Percentiles rank a stretch among this genome's conserved stretches.
Evolutionary conservation across 2,113 vertebrate genomes (phyloP).

Genomic region (Festucalex cinctus): DNA sequence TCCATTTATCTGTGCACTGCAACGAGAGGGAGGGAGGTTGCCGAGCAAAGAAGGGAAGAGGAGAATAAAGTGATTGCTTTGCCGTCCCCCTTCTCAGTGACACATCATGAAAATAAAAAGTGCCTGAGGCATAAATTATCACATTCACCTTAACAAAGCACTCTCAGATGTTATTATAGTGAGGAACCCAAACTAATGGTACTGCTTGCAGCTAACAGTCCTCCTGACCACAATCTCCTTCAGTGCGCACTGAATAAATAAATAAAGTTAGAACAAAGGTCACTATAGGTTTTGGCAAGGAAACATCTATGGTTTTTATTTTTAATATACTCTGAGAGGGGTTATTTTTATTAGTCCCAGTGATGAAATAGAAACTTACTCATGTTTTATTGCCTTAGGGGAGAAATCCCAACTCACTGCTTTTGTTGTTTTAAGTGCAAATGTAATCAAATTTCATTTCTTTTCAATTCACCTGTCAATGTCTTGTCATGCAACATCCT

Average conservation of each 20-base stretch:
- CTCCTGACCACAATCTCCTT: constrained; percentile 66
- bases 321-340: constrained; percentile 33
- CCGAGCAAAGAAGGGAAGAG: constrained; percentile 24
- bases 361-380: constrained; percentile 46
- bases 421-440: constrained; percentile 16
- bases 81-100: constrained; percentile 68
- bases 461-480: neutral
- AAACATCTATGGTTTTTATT: constrained; percentile 36
- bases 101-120: constrained; percentile 77
- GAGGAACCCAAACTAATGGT: constrained; percentile 67
- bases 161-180: constrained; percentile 74
- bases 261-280: constrained; percentile 72
- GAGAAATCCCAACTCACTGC: constrained; percentile 1
- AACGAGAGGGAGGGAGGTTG: constrained; percentile 33
- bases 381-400: constrained; percentile 29
- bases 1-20: constrained; percentile 60
- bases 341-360: constrained; percentile 35
- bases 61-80: constrained; percentile 72
- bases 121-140: constrained; percentile 72
- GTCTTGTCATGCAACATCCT: neutral
- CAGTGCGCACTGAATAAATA: constrained; percentile 68
- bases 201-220: constrained; percentile 65
- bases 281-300: constrained; percentile 59
- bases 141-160: constrained; percentile 74
- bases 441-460: neutral